Evolutionary conservation across 2,888 invertebrate genomes (phyloP).

Genomic region (Aleiodes leptofemur): DNA sequence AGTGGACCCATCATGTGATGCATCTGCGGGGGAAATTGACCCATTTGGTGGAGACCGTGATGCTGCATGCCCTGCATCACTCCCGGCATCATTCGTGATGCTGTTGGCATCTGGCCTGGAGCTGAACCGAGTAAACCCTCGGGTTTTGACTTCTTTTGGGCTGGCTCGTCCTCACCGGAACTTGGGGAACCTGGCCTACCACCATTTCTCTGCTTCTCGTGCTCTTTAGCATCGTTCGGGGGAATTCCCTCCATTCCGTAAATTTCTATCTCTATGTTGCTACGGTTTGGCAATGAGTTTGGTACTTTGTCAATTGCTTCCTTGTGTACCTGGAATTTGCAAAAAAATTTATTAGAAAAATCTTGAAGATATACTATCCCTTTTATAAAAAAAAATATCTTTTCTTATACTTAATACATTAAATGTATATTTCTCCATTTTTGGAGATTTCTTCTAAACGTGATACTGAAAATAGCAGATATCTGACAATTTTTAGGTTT

Average conservation of each 20-base stretch:
- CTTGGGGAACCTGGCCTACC: conserved; percentile 85
- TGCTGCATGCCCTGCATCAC: conserved; percentile 79
- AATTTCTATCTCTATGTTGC: conserved; percentile 99
- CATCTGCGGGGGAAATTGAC: conserved; percentile 78
- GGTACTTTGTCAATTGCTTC: conserved; percentile 99
- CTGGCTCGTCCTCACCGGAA: conserved; percentile 90
- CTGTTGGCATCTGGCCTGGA: conserved; percentile 80
- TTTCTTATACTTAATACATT: too few species aligned
- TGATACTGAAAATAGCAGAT: too few species aligned
- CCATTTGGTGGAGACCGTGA: conserved; percentile 79
- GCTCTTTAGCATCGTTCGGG: conserved; percentile 93
- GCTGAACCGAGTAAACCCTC: conserved; percentile 82
- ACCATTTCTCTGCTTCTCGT: conserved; percentile 89
- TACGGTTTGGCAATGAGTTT: conserved; percentile 97
- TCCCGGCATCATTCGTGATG: conserved; percentile 81
- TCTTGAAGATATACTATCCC: too few species aligned
- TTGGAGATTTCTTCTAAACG: too few species aligned
- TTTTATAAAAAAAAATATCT: too few species aligned
- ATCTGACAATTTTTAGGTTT: too few species aligned
- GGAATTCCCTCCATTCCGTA: conserved; percentile 99
- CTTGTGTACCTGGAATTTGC: conserved; percentile 89
- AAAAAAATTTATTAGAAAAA: too few species aligned
- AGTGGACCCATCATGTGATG: conserved; percentile 79
- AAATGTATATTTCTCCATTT: too few species aligned
- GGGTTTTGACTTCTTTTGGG: conserved; percentile 84